These are phyloP conservation scores for Sceloporus undulatus DNA, from an alignment of 2,113 vertebrate genomes.

Conservation along the genomic window DNA sequence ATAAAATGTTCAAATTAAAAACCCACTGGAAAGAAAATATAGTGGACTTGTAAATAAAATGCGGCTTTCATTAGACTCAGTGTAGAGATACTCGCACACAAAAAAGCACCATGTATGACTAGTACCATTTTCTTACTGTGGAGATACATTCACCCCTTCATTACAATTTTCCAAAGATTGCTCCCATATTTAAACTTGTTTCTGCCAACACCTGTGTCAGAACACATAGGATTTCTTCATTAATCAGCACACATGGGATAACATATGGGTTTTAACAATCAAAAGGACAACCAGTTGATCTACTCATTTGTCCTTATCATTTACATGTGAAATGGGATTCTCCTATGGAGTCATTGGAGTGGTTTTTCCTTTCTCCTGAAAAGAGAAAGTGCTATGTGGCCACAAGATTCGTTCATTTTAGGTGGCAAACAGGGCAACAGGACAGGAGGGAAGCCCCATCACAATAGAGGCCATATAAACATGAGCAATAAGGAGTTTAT, in stretches of 20 bases:
- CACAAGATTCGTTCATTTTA: too few species aligned
- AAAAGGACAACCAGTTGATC: background rate
- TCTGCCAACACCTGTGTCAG: background rate
- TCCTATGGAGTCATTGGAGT: background rate
- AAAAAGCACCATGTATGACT: background rate
- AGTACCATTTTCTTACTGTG: background rate
- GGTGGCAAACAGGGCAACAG: too few species aligned
- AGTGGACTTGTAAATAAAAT: background rate
- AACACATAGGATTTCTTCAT: background rate
- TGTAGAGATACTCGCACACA: background rate
- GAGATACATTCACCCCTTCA: background rate
- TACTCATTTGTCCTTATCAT: background rate
- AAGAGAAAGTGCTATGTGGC: background rate
- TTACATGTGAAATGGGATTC: background rate
- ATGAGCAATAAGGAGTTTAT: background rate
- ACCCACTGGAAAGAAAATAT: constrained; percentile 54
- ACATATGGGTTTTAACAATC: background rate
- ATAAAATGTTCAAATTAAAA: constrained; percentile 71
- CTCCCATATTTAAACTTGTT: background rate
- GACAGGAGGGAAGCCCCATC: too few species aligned
- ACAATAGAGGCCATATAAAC: background rate
- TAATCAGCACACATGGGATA: background rate
- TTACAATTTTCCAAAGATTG: background rate
- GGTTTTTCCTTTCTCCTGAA: too few species aligned
- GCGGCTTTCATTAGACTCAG: background rate